A percentile compares a stretch with the other conserved stretches of the same genome.
phyloP scores from a whole-genome alignment of 2,888 invertebrate species.

The Leptinotarsa peninsularis region DNA sequence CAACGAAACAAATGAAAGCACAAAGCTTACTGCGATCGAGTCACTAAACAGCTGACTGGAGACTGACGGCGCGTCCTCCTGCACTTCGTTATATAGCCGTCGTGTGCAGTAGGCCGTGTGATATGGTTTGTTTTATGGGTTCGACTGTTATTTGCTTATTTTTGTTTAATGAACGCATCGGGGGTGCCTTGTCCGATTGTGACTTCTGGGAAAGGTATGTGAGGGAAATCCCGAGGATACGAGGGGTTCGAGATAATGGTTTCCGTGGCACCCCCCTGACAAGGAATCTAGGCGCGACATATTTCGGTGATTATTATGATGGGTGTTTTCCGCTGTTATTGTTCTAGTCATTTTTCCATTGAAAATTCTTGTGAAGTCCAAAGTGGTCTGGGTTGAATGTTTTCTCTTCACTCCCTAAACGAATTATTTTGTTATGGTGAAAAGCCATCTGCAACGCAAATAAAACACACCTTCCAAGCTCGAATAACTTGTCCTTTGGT shows the following conservation, averaged over 20 bases:
- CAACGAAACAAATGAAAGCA: constrained; percentile 29
- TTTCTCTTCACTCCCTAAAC: no score
- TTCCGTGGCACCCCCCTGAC: background rate
- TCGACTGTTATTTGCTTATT: constrained; percentile 35
- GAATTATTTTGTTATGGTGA: no score
- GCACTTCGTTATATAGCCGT: constrained; percentile 59
- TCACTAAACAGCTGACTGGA: constrained; percentile 60
- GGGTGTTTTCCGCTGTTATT: background rate
- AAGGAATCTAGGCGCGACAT: background rate
- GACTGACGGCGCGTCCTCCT: constrained; percentile 54
- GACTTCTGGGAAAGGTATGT: constrained; percentile 21
- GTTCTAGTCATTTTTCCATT: background rate
- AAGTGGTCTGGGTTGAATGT: no score
- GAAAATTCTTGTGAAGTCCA: background rate
- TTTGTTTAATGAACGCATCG: constrained; percentile 20
- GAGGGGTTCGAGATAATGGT: background rate
- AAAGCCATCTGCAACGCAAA: no score
- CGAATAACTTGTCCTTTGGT: no score
- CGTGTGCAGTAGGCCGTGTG: constrained; percentile 50
- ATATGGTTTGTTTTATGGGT: constrained; percentile 44
- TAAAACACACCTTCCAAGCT: no score
- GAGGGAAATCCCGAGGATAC: background rate
- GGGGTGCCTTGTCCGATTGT: constrained; percentile 27
- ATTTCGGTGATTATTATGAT: background rate
- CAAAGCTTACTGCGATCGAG: constrained; percentile 49